Evolutionary conservation across 2,888 invertebrate genomes (phyloP).

Genomic region (Chaitophorus viminalis): DNA sequence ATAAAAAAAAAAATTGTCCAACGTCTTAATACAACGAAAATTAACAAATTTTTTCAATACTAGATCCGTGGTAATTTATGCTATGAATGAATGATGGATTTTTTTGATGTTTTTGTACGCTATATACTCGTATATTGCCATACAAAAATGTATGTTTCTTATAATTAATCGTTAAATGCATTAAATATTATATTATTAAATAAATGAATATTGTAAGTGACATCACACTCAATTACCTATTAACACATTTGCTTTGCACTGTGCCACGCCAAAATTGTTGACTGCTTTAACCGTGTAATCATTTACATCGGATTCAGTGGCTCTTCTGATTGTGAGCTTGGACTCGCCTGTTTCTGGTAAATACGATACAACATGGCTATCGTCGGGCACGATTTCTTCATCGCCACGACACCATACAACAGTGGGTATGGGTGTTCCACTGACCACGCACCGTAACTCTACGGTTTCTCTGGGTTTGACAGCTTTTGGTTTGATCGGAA

Average conservation of each 20-base stretch:
- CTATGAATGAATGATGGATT: no score
- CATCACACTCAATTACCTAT: constrained; percentile 68
- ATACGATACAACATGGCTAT: constrained; percentile 72
- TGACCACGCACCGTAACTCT: constrained; percentile 75
- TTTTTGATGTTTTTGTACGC: no score
- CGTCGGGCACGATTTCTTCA: constrained; percentile 73
- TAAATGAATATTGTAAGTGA: background rate
- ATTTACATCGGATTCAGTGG: constrained; percentile 75
- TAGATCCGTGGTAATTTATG: no score
- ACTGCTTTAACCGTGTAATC: constrained; percentile 78
- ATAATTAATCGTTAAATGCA: no score
- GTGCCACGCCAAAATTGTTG: constrained; percentile 78
- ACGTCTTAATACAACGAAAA: no score
- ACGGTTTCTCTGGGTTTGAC: constrained; percentile 74
- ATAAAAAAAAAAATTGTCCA: no score
- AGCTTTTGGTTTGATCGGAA: constrained; percentile 76
- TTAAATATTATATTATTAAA: no score
- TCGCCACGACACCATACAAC: constrained; percentile 78
- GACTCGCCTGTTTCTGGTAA: constrained; percentile 75
- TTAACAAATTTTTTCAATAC: no score
- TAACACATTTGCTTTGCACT: constrained; percentile 79
- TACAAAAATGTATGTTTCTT: no score
- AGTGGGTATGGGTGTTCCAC: constrained; percentile 76
- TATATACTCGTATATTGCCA: no score
- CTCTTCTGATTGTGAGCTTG: constrained; percentile 74